Base-by-base conservation (phyloP, 2,113 vertebrate species). In the Ciconia maguari region DNA sequence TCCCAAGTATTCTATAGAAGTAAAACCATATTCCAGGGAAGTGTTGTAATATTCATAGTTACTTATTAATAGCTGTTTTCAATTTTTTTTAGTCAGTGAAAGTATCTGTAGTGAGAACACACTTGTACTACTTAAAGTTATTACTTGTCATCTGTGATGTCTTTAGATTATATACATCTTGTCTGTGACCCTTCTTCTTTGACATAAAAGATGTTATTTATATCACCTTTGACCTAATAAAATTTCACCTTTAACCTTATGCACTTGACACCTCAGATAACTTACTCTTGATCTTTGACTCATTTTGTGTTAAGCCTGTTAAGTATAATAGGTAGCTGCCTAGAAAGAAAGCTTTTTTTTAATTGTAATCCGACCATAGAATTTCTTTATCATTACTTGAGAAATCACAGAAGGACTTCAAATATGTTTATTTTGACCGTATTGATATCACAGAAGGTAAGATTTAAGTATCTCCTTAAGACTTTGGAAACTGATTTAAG, bases 121-220 rank as follows among this genome's bases (percentile, higher is more conserved):
- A 87, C 77, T 98, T 94, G 95, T 97, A 90, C 94, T 98, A 97
- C 97, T 98, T 98, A 97, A 97, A 98, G 96, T 99, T 99, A 99
- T 99, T 98, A 97, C 98, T 98, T 99, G 98, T 99, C 98, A 98
- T 97, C 96, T 98, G 91, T 98, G 97, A 96, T 98, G 98, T 95
- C 98, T 98, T 97, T 96, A 90, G 97, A 84, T 98, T 97, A 97
- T 98, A 93, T 97, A 96, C 51, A 70, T 94, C 90, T 95, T 95
- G 89, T 97, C 94, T 95, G 88, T 96, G 97, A 96, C 96, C 97
- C 93, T 90, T 97, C 92, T 91, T 96, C 96, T 98, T 96, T 98
- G 98, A 98, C 97, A 89, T 92, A 98, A 97, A 95, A 93, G 94
- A 95, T 97, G 98, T 98, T 98, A 98, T 98, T 98, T 98, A 98